Percentiles rank a stretch among this genome's conserved stretches.
Conservation (phyloP, 1,140 invertebrate species). For the Tenebrio molitor region DNA sequence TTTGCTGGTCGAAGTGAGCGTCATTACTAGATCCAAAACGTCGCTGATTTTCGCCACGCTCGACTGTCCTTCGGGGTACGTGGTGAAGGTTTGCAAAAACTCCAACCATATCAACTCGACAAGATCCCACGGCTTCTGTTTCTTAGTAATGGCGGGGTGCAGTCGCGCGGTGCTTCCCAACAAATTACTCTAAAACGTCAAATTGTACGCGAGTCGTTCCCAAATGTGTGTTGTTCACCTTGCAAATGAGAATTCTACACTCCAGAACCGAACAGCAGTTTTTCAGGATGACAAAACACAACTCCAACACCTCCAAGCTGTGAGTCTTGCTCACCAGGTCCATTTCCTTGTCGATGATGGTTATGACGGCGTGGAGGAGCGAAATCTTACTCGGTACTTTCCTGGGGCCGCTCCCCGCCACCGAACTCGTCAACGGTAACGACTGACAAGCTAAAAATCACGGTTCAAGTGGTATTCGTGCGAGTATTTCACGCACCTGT, state of each 20-base stretch:
- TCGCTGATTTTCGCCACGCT: constrained; percentile 58
- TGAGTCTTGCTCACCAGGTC: constrained; percentile 66
- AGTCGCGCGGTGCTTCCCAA: constrained; percentile 65
- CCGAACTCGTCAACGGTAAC: constrained; percentile 68
- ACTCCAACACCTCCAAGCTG: constrained; percentile 65
- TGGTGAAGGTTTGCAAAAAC: constrained; percentile 67
- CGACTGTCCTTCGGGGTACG: constrained; percentile 65
- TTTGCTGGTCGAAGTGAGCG: constrained; percentile 54
- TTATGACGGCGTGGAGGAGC: constrained; percentile 68
- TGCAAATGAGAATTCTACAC: constrained; percentile 69
- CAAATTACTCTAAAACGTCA: constrained; percentile 63
- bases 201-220: not conserved
- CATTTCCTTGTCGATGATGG: constrained; percentile 68
- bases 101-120: constrained; percentile 67
- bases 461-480: not conserved
- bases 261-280: constrained; percentile 69
- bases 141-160: constrained; percentile 66
- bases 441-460: constrained; percentile 68
- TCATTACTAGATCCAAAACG: constrained; percentile 60
- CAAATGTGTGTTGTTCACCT: too few relatives aligned
- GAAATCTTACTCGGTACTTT: constrained; percentile 69
- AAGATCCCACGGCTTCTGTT: constrained; percentile 64
- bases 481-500: constrained; percentile 63
- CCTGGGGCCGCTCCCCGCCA: constrained; percentile 69
- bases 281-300: constrained; percentile 68